Evolutionary conservation across 92 coral and sea anemone genomes (phyloP).

Genomic region (Zoanthus sociatus): DNA sequence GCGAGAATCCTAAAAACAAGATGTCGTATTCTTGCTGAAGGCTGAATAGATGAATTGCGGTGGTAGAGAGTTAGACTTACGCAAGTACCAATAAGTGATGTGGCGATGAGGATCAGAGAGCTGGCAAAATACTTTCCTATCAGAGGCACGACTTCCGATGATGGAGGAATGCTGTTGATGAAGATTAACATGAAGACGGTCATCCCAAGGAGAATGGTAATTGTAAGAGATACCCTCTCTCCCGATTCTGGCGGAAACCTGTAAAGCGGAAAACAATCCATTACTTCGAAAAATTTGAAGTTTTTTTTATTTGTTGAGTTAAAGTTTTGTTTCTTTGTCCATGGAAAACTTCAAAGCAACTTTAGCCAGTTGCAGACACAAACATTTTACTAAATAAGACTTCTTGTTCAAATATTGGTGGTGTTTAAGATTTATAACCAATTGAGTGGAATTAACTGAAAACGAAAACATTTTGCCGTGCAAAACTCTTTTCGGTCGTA

Average conservation of each 20-base stretch:
- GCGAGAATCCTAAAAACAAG: slow-evolving; percentile 75
- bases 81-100: slow-evolving; percentile 76
- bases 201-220: slow-evolving; percentile 81
- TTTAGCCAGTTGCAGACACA: no score
- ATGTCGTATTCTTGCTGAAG: slow-evolving; percentile 70
- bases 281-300: not conserved
- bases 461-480: no score
- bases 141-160: slow-evolving; percentile 81
- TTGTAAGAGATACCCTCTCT: slow-evolving; percentile 78
- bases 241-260: slow-evolving; percentile 83
- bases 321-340: no score
- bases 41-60: slow-evolving; percentile 66
- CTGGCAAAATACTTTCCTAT: slow-evolving; percentile 79
- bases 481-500: no score
- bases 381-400: no score
- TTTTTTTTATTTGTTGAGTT: no score
- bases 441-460: no score
- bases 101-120: slow-evolving; percentile 72
- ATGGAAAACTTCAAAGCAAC: no score
- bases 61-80: slow-evolving; percentile 72
- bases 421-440: no score
- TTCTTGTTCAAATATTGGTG: no score
- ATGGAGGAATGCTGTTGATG: slow-evolving; percentile 80
- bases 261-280: not conserved
- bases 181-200: slow-evolving; percentile 84